Conservation (phyloP, 23 tunicate species). For the Trididemnum clinides region DNA sequence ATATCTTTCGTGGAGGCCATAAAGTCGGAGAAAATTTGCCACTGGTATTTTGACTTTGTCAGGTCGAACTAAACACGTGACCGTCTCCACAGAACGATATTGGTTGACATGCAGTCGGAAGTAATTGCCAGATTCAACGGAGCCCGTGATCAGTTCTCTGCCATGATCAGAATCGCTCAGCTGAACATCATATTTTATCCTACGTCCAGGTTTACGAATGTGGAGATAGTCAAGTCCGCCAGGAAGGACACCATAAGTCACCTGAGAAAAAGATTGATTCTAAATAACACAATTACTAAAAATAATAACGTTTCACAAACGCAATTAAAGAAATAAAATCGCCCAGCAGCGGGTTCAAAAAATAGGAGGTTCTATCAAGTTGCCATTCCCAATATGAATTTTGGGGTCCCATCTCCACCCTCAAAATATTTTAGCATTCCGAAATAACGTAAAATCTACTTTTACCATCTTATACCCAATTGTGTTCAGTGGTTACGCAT, state of each 20-base stretch:
- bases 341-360: too few species aligned
- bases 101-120: conserved; percentile 93
- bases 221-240: conserved; percentile 76
- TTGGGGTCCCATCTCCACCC: too few species aligned
- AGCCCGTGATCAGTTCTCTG: conserved; percentile 74
- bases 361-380: too few species aligned
- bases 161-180: conserved; percentile 70
- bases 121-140: conserved; percentile 68
- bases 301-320: too few species aligned
- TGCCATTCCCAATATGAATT: too few species aligned
- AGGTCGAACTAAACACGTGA: conserved; percentile 69
- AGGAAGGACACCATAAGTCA: conserved; percentile 55
- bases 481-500: too few species aligned
- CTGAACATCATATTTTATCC: conserved; percentile 51
- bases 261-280: too few species aligned
- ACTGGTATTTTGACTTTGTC: conserved; percentile 34
- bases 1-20: conserved; percentile 87
- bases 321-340: too few species aligned
- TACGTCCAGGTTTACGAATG: conserved; percentile 83
- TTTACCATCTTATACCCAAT: too few species aligned
- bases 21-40: conserved; percentile 67
- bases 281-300: too few species aligned
- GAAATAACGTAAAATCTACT: too few species aligned
- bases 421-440: too few species aligned
- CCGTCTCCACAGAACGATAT: conserved; percentile 76